Conservation (phyloP, 2,888 invertebrate species). For the Drosophila mimetica region DNA sequence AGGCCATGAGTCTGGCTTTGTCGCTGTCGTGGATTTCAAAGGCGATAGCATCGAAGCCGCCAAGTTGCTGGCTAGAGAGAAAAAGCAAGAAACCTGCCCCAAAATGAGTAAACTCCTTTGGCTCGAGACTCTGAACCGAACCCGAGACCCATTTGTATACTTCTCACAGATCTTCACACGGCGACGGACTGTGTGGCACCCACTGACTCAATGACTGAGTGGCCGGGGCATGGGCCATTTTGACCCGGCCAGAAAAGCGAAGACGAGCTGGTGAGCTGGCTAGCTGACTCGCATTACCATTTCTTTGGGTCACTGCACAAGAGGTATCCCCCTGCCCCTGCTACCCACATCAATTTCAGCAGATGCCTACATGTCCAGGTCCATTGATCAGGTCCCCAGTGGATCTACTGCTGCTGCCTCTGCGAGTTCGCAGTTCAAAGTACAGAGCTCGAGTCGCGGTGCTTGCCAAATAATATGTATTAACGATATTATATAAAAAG, state of each 20-base stretch:
- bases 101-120: slow-evolving; percentile 75
- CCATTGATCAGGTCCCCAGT: slow-evolving; percentile 61
- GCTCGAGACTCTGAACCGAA: slow-evolving; percentile 47
- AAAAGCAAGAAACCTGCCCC: slow-evolving; percentile 45
- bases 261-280: slow-evolving; percentile 18
- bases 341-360: slow-evolving; percentile 59
- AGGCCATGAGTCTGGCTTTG: slow-evolving; percentile 48
- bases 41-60: slow-evolving; percentile 80
- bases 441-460: slow-evolving; percentile 53
- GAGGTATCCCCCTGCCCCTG: not conserved
- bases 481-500: slow-evolving; percentile 82
- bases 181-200: slow-evolving; percentile 58
- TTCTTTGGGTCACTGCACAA: slow-evolving; percentile 81
- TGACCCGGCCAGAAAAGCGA: slow-evolving; percentile 42
- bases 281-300: slow-evolving; percentile 76
- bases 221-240: slow-evolving; percentile 46
- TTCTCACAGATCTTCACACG: slow-evolving; percentile 79
- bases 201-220: slow-evolving; percentile 81
- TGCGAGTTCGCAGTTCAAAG: slow-evolving; percentile 78
- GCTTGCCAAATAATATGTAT: slow-evolving; percentile 82
- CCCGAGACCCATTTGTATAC: slow-evolving; percentile 78
- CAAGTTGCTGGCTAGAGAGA: slow-evolving; percentile 35
- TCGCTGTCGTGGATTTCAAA: slow-evolving; percentile 78
- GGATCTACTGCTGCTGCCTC: slow-evolving; percentile 34
- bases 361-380: slow-evolving; percentile 68